These are phyloP conservation scores for Tyto alba DNA, from an alignment of 2,113 vertebrate species.

Conservation along the genomic window DNA sequence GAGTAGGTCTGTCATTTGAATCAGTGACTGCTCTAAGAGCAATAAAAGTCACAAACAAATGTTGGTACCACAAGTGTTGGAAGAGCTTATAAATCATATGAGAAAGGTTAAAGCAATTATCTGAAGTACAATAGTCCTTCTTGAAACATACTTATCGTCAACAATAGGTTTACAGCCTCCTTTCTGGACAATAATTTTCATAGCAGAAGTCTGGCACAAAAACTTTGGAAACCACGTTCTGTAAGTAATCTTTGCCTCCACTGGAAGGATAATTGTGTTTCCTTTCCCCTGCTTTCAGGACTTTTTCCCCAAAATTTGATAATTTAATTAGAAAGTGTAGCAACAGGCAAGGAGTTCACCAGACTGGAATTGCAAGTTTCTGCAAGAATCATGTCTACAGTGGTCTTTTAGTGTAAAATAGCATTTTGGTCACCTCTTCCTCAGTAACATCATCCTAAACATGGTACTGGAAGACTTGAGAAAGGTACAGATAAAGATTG, in stretches of 20 bases:
- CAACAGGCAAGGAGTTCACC: background rate
- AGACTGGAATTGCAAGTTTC: background rate
- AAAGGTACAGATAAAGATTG: background rate
- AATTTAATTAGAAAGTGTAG: background rate
- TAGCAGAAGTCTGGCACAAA: background rate
- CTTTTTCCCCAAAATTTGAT: background rate
- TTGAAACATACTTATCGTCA: constrained; percentile 8
- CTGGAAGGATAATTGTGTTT: background rate
- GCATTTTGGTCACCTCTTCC: background rate
- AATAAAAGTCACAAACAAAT: constrained; percentile 30
- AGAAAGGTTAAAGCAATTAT: constrained; percentile 35
- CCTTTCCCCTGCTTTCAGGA: background rate
- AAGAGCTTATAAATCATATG: constrained; percentile 2
- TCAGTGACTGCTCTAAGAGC: background rate
- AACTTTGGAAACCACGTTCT: background rate
- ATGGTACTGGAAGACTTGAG: background rate
- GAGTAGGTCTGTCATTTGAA: constrained; percentile 8
- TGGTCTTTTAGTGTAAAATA: background rate
- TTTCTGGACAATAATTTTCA: constrained; percentile 45
- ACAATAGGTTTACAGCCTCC: constrained; percentile 2
- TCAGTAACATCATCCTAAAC: background rate
- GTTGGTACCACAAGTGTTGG: background rate
- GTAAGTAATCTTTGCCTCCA: background rate
- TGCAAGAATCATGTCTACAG: background rate
- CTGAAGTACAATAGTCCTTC: background rate